Conservation (phyloP, 1,140 invertebrate species). For the Vanessa tameamea region DNA sequence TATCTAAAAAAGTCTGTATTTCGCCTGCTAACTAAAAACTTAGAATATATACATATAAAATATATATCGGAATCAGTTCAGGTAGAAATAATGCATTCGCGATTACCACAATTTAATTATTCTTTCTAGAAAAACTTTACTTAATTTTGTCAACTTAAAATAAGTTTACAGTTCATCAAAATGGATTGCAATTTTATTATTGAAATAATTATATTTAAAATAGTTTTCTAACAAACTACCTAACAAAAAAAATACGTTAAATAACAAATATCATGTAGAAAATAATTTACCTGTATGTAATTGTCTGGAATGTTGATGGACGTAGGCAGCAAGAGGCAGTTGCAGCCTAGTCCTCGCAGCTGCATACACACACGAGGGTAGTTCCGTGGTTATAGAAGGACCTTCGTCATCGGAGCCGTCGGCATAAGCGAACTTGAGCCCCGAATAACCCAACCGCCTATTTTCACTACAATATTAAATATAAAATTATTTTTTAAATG, state of each 20-base stretch:
- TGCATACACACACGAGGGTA: constrained; percentile 86
- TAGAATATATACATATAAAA: no score
- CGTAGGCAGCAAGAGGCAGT: constrained; percentile 74
- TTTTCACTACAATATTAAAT: constrained; percentile 49
- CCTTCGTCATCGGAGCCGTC: constrained; percentile 69
- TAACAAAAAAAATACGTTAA: neutral
- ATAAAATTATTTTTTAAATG: constrained; percentile 3
- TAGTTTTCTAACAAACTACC: no score
- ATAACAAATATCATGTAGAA: neutral
- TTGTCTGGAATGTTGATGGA: constrained; percentile 68
- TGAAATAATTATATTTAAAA: no score
- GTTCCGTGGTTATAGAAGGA: constrained; percentile 68
- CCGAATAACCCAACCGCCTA: constrained; percentile 64
- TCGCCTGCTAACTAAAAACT: no score
- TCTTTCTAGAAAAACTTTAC: no score
- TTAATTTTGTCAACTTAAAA: no score
- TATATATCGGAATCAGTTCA: no score
- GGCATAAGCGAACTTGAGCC: constrained; percentile 67
- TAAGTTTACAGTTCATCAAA: no score
- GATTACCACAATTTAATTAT: no score
- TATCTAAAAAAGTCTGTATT: no score
- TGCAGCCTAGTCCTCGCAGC: constrained; percentile 73
- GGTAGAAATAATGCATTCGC: no score
- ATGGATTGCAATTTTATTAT: no score
- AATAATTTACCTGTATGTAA: constrained; percentile 58